These are phyloP conservation scores for Pitta sordida DNA, from an alignment of 2,113 vertebrate species.

Conservation along the genomic window DNA sequence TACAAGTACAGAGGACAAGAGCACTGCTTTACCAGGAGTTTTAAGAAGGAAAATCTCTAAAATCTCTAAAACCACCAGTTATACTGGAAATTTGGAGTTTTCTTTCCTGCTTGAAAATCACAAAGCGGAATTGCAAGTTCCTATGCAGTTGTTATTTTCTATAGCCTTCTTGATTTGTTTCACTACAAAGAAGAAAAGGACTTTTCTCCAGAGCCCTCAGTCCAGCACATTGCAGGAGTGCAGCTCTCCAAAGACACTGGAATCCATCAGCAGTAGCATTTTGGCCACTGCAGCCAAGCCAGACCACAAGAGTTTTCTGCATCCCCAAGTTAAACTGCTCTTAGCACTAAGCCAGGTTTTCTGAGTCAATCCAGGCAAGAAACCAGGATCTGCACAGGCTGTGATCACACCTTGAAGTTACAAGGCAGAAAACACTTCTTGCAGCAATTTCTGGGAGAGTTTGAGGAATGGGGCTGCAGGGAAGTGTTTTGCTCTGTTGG, in stretches of 20 bases:
- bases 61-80: neutral
- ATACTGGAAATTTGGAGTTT: neutral
- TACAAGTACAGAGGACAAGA: neutral
- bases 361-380: neutral
- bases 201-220: neutral
- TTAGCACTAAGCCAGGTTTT: neutral
- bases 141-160: neutral
- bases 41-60: neutral
- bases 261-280: constrained; percentile 31
- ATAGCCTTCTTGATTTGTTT: neutral
- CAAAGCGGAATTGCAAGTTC: rapidly evolving
- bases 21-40: neutral
- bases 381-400: neutral
- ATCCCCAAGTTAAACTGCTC: neutral
- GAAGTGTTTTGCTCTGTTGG: neutral
- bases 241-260: neutral
- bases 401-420: neutral
- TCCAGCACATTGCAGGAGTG: neutral
- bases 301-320: neutral
- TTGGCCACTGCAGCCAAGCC: constrained; percentile 14
- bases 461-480: neutral
- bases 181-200: neutral
- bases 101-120: neutral
- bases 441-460: neutral
- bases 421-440: neutral